These are phyloP conservation scores for Xenopus borealis DNA, from an alignment of 2,113 vertebrate genomes.

Conservation along the genomic window DNA sequence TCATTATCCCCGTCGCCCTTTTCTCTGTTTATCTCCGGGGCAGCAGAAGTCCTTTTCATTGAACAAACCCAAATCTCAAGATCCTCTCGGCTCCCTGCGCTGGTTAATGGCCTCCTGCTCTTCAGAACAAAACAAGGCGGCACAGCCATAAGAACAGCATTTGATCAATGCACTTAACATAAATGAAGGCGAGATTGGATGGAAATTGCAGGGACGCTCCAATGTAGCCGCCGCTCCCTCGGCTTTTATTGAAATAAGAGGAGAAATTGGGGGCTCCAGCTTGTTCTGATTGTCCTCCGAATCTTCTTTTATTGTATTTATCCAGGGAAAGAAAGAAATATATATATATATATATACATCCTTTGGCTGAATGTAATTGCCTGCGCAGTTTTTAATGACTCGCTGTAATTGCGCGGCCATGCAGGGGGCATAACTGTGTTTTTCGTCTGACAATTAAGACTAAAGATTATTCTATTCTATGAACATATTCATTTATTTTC, in stretches of 20 bases:
- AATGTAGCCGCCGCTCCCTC: conserved; percentile 54
- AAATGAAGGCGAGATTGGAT: conserved; percentile 62
- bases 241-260: conserved; percentile 51
- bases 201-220: conserved; percentile 64
- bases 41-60: conserved; percentile 50
- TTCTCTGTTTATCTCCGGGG: conserved; percentile 39
- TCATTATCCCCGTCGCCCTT: not conserved
- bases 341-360: too few species aligned
- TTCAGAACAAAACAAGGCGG: conserved; percentile 43
- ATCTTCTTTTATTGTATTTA: conserved; percentile 38
- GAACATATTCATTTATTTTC: not conserved
- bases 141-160: conserved; percentile 53
- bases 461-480: not conserved
- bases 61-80: conserved; percentile 35
- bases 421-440: conserved; percentile 46
- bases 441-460: conserved; percentile 16
- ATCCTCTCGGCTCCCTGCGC: conserved; percentile 48
- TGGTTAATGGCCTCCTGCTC: conserved; percentile 56
- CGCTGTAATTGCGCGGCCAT: conserved; percentile 31
- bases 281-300: conserved; percentile 57
- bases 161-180: conserved; percentile 53
- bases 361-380: conserved; percentile 58
- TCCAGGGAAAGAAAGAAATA: conserved; percentile 46
- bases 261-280: conserved; percentile 38
- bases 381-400: conserved; percentile 57